Evolutionary conservation across 2,113 vertebrate genomes (phyloP), one percentile per base, ranked within the genome.

Genomic region (Archilochus colubris): DNA sequence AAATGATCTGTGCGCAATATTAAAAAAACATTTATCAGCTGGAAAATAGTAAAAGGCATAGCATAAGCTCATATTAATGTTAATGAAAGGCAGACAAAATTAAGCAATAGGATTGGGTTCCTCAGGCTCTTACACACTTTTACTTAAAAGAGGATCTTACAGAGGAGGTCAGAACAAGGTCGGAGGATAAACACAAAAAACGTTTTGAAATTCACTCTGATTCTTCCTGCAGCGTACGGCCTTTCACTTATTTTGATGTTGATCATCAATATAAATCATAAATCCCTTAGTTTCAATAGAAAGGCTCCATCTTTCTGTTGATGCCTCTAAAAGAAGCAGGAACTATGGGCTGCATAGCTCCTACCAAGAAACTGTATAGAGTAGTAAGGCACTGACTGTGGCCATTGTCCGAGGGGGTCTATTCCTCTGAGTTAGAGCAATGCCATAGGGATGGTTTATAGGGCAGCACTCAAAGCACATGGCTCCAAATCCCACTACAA

Each of bases 21-120:
- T 84, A 79, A 91, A 97, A 94, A 82, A 70, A 93, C 90, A 93
- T 94, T 92, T 88, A 96, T 66, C 79, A 91, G 88, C 82, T 87
- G 91, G 88, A 72, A 93, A 95, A 84, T 53, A n/a, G 69, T 58
- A 80, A 78, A 94, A 93, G 58, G 50, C 84, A 30, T 87, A 43
- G 89, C 83, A 96, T 57, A 89, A 85, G 79, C 75, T 82, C 75
- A 46, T 51, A 82, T 50, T 74, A 93, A 91, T 78, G 82, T 80
- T 94, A 95, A 96, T 91, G 70, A 93, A 87, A 96, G 77, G 67
- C 88, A 91, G 92, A 82, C 81, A 91, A 66, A 91, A 82, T 91
- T 57, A 78, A 93, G 77, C 78, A 91, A 48, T 27, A 74, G 36
- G 44, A n/a, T 66, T 88, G 38, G 63, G 38, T 76, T 91, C 55